These are phyloP conservation scores for Sinella curviseta DNA, from an alignment of 1,140 invertebrate species.

Conservation along the genomic window DNA sequence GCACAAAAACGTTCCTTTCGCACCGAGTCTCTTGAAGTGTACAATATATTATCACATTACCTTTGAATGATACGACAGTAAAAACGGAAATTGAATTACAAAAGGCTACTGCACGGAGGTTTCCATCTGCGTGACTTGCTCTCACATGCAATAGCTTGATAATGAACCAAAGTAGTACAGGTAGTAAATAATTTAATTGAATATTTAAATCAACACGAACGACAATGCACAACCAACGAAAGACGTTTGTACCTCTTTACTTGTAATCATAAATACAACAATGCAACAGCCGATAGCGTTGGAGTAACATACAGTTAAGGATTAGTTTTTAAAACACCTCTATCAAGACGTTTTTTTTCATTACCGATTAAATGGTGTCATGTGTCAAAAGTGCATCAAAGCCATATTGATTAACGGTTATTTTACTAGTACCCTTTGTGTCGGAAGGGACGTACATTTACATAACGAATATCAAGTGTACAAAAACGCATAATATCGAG, in stretches of 20 bases:
- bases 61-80: neutral
- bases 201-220: neutral
- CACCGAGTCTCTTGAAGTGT: conserved; percentile 24
- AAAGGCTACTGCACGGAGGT: conserved; percentile 42
- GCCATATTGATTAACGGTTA: too few relatives aligned
- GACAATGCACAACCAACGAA: neutral
- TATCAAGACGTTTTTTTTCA: too few relatives aligned
- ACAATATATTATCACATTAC: neutral
- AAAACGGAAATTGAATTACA: neutral
- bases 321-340: too few relatives aligned
- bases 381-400: too few relatives aligned
- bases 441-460: too few relatives aligned
- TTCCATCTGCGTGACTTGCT: conserved; percentile 44
- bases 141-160: conserved; percentile 38
- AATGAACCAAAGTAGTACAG: neutral
- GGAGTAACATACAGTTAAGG: neutral
- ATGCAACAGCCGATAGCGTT: conserved; percentile 14
- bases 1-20: neutral
- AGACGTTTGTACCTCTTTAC: neutral
- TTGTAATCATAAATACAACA: conserved; percentile 1
- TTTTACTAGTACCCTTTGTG: too few relatives aligned
- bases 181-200: conserved; percentile 3
- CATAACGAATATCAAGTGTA: neutral
- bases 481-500: neutral
- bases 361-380: too few relatives aligned